Base-by-base conservation (phyloP, 2,888 invertebrate species). In the Tipula lateralis region DNA sequence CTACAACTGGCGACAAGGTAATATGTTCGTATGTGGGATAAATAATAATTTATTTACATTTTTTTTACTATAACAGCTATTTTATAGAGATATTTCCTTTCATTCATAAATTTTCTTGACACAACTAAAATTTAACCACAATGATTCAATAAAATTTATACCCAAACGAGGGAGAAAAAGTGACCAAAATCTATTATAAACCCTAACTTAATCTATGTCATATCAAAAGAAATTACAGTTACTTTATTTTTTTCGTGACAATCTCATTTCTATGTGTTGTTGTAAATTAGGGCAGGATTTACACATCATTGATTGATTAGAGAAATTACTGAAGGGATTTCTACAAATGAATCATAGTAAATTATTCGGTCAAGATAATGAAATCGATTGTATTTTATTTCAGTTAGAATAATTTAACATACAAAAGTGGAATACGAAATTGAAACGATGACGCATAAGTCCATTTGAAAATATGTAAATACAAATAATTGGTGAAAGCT, bases 251-350 rank as follows among this genome's bases (percentile, higher is more conserved):
- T 50, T 16, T 16, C 16, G 16, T 16, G 7, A 2, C 16, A 1
- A 50, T 50, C 7, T 50, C 16, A 16, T 24, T 66, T 24, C 24
- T 66, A 66, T 66, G 24, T 66, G 66, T 7, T 19, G 24, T 66
- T 19, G 66, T 66, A 66, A 66, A 66, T 66, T 66, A 66, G 66
- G 24, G 9, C 24, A 66, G 66, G 66, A 66, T 66, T 24, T 66
- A 13, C 66, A 66, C 66, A 24, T 66, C 66, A 66, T 66, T 66
- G 66, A 66, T 66, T 66, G 66, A 66, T 66, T 66, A 66, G 66
- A 66, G 24, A 66, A 66, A 66, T 66, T 66, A 66, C 24, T 66
- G 12, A 24, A 66, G 9, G 9, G 24, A 66, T 66, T 66, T 66
- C 66, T 6, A 9, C 9, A 66, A 66, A 66, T 66, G 66, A 66